These are phyloP conservation scores for Sclerurus mexicanus DNA, from an alignment of 2,113 vertebrate species.

Conservation along the genomic window DNA sequence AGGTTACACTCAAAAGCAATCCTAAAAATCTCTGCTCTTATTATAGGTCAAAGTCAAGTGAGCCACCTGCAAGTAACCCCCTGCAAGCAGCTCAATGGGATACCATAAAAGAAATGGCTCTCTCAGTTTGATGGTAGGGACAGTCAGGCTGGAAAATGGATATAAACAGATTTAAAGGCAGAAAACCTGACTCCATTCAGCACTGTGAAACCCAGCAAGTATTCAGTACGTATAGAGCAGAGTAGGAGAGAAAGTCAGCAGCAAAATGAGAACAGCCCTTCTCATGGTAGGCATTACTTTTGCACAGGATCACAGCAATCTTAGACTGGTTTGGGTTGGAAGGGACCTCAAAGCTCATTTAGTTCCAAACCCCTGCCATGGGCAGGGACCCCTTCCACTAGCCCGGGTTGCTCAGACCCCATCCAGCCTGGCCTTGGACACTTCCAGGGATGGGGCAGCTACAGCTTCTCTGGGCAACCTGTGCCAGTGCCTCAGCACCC, in stretches of 20 bases:
- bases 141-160: not conserved
- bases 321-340: not conserved
- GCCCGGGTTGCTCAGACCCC: not conserved
- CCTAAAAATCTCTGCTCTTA: not conserved
- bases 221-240: not conserved
- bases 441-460: not conserved
- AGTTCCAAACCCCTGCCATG: not conserved
- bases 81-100: not conserved
- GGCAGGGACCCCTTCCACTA: not conserved
- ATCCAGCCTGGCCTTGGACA: not conserved
- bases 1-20: not conserved
- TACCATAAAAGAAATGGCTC: not conserved
- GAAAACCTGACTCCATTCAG: not conserved
- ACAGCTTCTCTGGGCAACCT: not conserved
- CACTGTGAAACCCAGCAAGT: not conserved
- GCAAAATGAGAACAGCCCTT: not conserved
- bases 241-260: not conserved
- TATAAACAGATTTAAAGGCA: not conserved
- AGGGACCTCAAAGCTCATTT: not conserved
- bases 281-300: not conserved
- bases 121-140: not conserved
- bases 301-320: not conserved
- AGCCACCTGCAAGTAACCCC: not conserved
- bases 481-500: not conserved
- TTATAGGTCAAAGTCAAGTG: not conserved